Evolutionary conservation across 2,888 invertebrate species (phyloP).

Genomic region (Aspidapion aeneum): DNA sequence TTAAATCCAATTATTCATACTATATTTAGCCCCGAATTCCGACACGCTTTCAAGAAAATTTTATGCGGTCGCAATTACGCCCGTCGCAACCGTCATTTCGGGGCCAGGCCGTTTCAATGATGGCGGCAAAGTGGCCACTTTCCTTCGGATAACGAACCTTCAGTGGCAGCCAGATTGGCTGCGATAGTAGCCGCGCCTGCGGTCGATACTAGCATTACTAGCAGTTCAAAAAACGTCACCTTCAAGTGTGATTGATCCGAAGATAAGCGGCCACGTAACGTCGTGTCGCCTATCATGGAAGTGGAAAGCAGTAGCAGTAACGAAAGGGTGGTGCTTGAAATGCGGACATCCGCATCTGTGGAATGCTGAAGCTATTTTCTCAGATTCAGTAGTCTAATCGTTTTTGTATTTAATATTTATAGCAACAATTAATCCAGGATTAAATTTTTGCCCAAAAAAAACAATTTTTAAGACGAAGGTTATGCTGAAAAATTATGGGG

Average conservation of each 20-base stretch:
- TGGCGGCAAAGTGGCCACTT: slow-evolving; percentile 48
- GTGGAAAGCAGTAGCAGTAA: slow-evolving; percentile 31
- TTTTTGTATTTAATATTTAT: too few species aligned
- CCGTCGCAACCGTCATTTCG: slow-evolving; percentile 45
- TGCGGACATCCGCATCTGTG: slow-evolving; percentile 20
- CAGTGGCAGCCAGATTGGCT: slow-evolving; percentile 38
- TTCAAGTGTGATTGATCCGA: slow-evolving; percentile 49
- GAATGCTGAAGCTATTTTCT: background rate
- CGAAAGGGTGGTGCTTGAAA: slow-evolving; percentile 33
- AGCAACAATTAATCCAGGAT: slow-evolving; percentile 1
- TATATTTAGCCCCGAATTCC: slow-evolving; percentile 83
- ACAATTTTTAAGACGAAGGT: too few species aligned
- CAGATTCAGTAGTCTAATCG: too few species aligned
- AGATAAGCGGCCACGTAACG: slow-evolving; percentile 43
- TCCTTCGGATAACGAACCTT: slow-evolving; percentile 41
- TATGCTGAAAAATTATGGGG: too few species aligned
- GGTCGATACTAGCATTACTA: slow-evolving; percentile 43
- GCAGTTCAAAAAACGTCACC: slow-evolving; percentile 44
- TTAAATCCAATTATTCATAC: slow-evolving; percentile 91
- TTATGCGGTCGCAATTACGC: slow-evolving; percentile 63
- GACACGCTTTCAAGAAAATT: slow-evolving; percentile 90
- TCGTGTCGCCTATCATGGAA: slow-evolving; percentile 34
- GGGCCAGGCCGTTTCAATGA: slow-evolving; percentile 50
- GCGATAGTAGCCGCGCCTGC: slow-evolving; percentile 31
- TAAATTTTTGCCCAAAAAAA: background rate